Evolutionary conservation across 2,888 invertebrate genomes (phyloP).

Genomic region (Andrena praecox): DNA sequence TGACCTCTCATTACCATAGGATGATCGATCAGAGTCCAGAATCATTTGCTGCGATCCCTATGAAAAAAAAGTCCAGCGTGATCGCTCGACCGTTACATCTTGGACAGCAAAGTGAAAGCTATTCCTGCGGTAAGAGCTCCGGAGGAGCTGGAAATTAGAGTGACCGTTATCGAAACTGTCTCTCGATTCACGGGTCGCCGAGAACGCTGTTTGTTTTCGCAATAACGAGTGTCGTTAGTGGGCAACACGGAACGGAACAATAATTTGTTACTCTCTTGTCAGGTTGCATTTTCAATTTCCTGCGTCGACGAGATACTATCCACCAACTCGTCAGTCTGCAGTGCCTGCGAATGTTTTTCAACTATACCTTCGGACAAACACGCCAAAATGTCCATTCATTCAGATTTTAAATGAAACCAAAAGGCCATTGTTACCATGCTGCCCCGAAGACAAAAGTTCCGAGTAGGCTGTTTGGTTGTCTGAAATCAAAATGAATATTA

Average conservation of each 20-base stretch:
- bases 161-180: constrained; percentile 46
- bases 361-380: not conserved
- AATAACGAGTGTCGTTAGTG: constrained; percentile 36
- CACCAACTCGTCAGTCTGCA: not conserved
- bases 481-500: no score
- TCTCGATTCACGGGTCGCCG: constrained; percentile 19
- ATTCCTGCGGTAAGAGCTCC: constrained; percentile 25
- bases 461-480: not conserved
- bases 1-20: not conserved
- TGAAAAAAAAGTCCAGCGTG: constrained; percentile 20
- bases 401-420: not conserved
- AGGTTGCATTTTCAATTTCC: constrained; percentile 17
- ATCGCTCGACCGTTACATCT: constrained; percentile 26
- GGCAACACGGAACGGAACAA: constrained; percentile 13
- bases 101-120: constrained; percentile 53
- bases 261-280: not conserved
- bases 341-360: not conserved
- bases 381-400: not conserved
- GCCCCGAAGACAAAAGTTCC: no score
- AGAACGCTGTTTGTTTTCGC: constrained; percentile 29
- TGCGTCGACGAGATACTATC: not conserved
- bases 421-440: not conserved
- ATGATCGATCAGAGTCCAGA: constrained; percentile 7
- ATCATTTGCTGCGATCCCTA: constrained; percentile 21
- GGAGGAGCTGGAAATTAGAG: constrained; percentile 44